phyloP scores from a whole-genome alignment of 2,888 invertebrate genomes.

The Chrysolina oricalcia region DNA sequence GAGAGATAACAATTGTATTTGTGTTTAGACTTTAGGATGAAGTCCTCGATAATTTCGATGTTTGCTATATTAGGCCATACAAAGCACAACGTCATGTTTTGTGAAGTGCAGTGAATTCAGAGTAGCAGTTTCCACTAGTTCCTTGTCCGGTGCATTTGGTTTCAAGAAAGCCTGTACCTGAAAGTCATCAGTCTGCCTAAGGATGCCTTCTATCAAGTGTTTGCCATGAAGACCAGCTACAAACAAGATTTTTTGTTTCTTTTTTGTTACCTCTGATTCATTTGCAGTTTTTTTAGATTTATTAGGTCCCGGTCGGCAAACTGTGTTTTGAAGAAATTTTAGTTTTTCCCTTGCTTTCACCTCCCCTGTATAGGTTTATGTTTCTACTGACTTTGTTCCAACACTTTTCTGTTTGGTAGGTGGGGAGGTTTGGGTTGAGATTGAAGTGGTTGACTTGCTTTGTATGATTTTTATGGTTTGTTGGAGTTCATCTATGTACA shows the following conservation, averaged over 20 bases:
- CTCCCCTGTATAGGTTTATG: not conserved
- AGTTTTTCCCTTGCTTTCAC: not conserved
- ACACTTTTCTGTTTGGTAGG: no score
- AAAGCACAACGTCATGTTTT: no score
- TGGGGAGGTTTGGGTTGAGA: constrained; percentile 2
- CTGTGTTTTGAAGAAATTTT: no score
- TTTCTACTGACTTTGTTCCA: not conserved
- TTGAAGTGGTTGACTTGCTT: constrained; percentile 22
- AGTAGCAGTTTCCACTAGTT: not conserved
- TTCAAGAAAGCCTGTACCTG: not conserved
- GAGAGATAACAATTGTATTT: no score
- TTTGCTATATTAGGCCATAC: no score
- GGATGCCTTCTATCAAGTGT: no score
- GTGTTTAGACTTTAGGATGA: no score
- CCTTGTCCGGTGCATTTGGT: not conserved
- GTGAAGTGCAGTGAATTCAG: no score
- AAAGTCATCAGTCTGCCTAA: no score
- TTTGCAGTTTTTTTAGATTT: no score
- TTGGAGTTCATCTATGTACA: not conserved
- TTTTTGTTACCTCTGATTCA: not conserved
- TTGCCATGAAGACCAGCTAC: not conserved
- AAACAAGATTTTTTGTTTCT: constrained; percentile 2
- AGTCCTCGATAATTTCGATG: no score
- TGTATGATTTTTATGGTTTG: constrained; percentile 1
- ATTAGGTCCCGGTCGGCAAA: no score